A percentile compares a stretch with the other conserved stretches of the same genome.
phyloP scores from a whole-genome alignment of 2,888 invertebrate genomes.

The Chrysodeixis includens region DNA sequence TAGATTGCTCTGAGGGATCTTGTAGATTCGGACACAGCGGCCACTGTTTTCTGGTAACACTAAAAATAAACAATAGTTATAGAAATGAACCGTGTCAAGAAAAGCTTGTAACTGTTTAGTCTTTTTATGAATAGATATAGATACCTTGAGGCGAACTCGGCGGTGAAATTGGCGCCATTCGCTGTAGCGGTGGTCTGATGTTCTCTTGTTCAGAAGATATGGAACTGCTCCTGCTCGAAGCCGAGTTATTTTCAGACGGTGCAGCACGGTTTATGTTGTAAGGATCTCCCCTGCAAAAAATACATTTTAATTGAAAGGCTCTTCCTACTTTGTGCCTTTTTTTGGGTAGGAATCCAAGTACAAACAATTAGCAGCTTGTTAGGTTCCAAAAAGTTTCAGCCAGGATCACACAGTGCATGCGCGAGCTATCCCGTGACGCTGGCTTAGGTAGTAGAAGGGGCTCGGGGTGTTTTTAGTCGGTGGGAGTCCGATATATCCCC shows the following conservation, averaged over 20 bases:
- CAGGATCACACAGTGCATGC: no score
- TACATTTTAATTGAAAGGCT: no score
- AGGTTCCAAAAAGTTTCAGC: no score
- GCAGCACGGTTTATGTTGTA: conserved; percentile 68
- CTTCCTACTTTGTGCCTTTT: no score
- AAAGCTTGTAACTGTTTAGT: background rate
- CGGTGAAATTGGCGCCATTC: conserved; percentile 84
- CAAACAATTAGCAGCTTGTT: no score
- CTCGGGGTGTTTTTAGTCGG: no score
- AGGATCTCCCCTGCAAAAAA: conserved; percentile 60
- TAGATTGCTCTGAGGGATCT: conserved; percentile 85
- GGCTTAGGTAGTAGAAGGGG: no score
- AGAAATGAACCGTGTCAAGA: background rate
- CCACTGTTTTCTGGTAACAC: conserved; percentile 85
- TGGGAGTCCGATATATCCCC: no score
- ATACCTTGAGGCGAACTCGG: conserved; percentile 84
- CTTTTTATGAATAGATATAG: background rate
- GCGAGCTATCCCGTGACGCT: no score
- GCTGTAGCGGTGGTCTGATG: conserved; percentile 82
- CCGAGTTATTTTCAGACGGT: conserved; percentile 77
- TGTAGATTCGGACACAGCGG: conserved; percentile 84
- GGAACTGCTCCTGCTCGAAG: conserved; percentile 84
- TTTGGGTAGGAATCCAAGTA: no score
- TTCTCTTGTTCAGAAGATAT: conserved; percentile 85
- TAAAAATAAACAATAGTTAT: conserved; percentile 45